Evolutionary conservation across 2,113 vertebrate species (phyloP), one percentile per base, ranked within the genome.

Genomic region (Eidolon helvum): DNA sequence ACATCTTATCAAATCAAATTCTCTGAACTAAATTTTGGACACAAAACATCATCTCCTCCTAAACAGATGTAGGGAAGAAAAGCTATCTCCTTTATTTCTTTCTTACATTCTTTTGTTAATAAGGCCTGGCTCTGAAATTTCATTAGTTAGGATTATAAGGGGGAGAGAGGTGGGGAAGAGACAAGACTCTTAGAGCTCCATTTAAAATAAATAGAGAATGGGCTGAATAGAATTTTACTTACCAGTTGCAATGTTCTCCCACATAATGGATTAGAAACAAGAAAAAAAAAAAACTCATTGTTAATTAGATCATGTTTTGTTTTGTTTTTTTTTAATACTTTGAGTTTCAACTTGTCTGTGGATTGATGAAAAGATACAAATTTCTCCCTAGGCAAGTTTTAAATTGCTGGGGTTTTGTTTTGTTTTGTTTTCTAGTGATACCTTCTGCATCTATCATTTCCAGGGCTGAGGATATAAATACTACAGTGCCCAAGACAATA

Each of bases 401-500:
- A 35, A 93, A 53, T 57, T 7, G 5, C 30, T 63, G 4, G 1
- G 4, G 30, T 48, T 93, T 84, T 48, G 26, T 40, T 61, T 61
- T 61, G 10, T 28, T 75, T 55, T 90, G 38, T 82, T 88, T 33
- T 93, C 0, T 96, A 99, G 99, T 98, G 96, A 95, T 98, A 12
- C 99, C 99, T 1, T 38, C 97, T 11, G 75, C 96, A 43, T 95
- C 98, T 4, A 11, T 92, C 71, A 90, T 96, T 21, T 53, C 45
- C 0, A 57, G 96, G 0, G 97, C 95, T 0, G 90, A 98, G 68
- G 98, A 98, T 0, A 28, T 75, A 0, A 98, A 97, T 10, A 68
- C 61, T 0, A 92, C 96, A 0, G 65, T 78, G 10, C 82, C 98
- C 85, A 85, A 1, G 91, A 99, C 98, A 35, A 48, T 89, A 65